phyloP scores from a whole-genome alignment of 2,888 invertebrate genomes.

The Sylvicola cinctus region DNA sequence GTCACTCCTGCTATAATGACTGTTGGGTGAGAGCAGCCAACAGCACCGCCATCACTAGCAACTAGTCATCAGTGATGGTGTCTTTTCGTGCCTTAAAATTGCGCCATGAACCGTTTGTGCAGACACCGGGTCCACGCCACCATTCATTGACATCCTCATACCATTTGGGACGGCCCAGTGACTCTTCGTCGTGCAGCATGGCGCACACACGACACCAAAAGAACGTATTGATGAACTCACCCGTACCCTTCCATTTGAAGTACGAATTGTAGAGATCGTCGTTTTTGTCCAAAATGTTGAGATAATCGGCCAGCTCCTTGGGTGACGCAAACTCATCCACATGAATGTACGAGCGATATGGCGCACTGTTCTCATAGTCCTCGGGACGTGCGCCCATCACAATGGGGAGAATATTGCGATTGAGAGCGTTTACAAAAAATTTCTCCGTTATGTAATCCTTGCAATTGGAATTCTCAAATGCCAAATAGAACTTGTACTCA shows the following conservation, averaged over 20 bases:
- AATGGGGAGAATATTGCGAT: constrained; percentile 72
- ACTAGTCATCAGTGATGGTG: constrained; percentile 20
- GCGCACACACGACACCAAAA: constrained; percentile 45
- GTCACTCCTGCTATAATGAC: too few relatives aligned
- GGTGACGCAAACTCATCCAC: constrained; percentile 87
- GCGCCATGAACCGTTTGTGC: constrained; percentile 54
- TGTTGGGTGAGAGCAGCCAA: too few relatives aligned
- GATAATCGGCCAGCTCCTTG: constrained; percentile 67
- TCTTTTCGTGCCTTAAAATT: constrained; percentile 26
- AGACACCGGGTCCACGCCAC: constrained; percentile 72
- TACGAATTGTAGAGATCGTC: constrained; percentile 86
- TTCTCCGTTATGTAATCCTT: constrained; percentile 82
- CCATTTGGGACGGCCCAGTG: constrained; percentile 19
- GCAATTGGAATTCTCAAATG: constrained; percentile 95
- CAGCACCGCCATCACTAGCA: too few relatives aligned
- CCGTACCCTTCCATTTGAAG: constrained; percentile 86
- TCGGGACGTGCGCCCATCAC: constrained; percentile 90
- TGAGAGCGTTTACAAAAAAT: constrained; percentile 85
- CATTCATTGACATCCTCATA: constrained; percentile 64
- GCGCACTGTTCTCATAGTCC: constrained; percentile 76
- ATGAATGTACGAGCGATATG: constrained; percentile 82
- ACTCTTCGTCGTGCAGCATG: constrained; percentile 28
- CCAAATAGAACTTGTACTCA: constrained; percentile 91
- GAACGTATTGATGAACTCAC: constrained; percentile 89
- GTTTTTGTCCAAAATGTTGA: constrained; percentile 65